These are phyloP conservation scores for Puntigrus tetrazona DNA, from an alignment of 2,113 vertebrate genomes.

Conservation along the genomic window DNA sequence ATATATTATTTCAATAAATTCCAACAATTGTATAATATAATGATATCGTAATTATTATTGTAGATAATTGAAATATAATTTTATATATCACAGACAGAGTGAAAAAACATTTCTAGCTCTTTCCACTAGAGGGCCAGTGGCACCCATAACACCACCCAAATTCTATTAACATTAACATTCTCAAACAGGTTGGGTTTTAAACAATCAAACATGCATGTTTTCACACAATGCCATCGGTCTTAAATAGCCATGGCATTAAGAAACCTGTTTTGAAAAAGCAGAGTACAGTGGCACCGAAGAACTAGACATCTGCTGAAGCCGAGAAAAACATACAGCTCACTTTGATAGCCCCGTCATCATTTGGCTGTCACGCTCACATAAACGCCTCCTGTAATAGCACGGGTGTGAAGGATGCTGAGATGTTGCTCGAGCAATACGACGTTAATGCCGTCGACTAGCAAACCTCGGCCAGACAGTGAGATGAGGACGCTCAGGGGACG, in stretches of 20 bases:
- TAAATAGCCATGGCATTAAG: conserved; percentile 1
- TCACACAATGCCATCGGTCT: neutral
- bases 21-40: neutral
- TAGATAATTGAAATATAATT: neutral
- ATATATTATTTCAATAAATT: neutral
- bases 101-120: neutral
- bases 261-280: neutral
- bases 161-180: neutral
- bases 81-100: neutral
- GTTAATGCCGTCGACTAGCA: neutral
- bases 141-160: neutral
- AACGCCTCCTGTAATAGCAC: conserved; percentile 52
- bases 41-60: neutral
- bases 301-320: conserved; percentile 35
- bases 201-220: neutral
- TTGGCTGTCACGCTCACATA: conserved; percentile 45
- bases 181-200: neutral
- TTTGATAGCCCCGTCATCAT: conserved; percentile 28
- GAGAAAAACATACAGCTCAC: conserved; percentile 39
- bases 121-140: conserved; percentile 6
- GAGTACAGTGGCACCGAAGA: neutral
- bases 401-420: conserved; percentile 47
- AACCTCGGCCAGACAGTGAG: neutral
- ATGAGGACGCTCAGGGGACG: conserved; percentile 12
- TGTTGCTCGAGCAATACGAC: neutral